Evolutionary conservation across 1,140 invertebrate species (phyloP), one percentile per base, ranked within the genome.

Genomic region (Episyrphus balteatus): DNA sequence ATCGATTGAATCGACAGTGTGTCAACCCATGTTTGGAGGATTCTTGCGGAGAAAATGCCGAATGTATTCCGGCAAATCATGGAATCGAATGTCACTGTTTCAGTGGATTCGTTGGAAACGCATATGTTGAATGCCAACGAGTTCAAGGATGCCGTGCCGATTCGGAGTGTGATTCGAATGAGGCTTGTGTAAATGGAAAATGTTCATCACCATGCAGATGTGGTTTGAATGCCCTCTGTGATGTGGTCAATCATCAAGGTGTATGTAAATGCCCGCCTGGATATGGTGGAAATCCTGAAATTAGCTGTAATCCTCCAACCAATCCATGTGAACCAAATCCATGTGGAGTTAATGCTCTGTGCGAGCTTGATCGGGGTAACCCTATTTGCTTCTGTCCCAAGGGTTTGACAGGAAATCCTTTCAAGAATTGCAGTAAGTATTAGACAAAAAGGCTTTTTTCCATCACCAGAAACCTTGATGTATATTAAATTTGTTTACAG

Each of bases 311-410:
- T 69, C 74, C 73, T 59, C 75, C 75, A 14, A 63, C 70, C 39
- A 81, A 88, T 69, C 84, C 85, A 11, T 91, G 88, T 60, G 70
- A 81, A 51, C 84, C 85, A 18, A 88, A 86, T 69, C 88, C 88
- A 15, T 93, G 89, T 66, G 90, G 88, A 14, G 66, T 79, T 1
- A 82, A 86, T 57, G 88, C 90, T 10, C 66, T 86, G 39, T 92
- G 90, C 63, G 87, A 92, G 72, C 75, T 82, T 36, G 85, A 90
- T 56, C 82, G 87, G 57, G 88, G 86, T 49, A 86, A 82, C 70
- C 86, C 87, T 1, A 86, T 92, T 52, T 92, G 90, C 58, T 89
- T 80, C 68, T 94, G 90, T 66, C 88, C 88, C 0, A 87, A 88
- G 63, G 87, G 88, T 53, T 73, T 86, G 45, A 92, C 88, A 11